Evolutionary conservation across 2,797 vertebrate species (phyloP), one percentile per base, ranked within the genome.

Genomic region (Rallus crepitans): DNA sequence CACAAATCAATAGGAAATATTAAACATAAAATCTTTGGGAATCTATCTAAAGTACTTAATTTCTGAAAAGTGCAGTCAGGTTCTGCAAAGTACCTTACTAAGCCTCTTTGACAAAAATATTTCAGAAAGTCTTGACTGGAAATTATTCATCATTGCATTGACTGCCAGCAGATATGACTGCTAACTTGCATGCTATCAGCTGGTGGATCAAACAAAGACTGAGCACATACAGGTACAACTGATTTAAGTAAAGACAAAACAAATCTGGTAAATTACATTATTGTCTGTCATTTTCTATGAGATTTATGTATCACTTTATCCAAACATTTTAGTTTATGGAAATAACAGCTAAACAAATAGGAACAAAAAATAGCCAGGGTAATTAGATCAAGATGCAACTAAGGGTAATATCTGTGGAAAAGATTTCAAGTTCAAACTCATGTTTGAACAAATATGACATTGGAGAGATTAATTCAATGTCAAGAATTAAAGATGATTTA

Each of bases 401-500:
- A 88, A 91, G 40, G 79, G n/a, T 37, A 84, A 93, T 87, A 75
- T 48, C 12, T 19, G 5, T 70, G n/a, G 71, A 82, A 89, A 93
- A 70, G 28, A 14, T 53, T 73, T 73, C 21, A 90, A 94, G 71
- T 89, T 87, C 87, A 93, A 93, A 91, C 17, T 91, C 18, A 57
- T 71, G 40, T 82, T 94, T 85, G 93, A 95, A 77, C 37, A 96
- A 91, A 30, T 77, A 61, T 47, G 50, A 88, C 60, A 82, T 75
- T 79, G 63, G 37, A 83, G 37, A 90, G 28, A 87, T 69, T 1
- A 91, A 90, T 61, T 68, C n/a, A 60, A 8, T 48, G 72, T 75
- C 6, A 11, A 94, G 81, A 94, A 76, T 83, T 91, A 92, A 90
- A 83, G 57, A 87, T 73, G n/a, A 94, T 94, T 92, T 95, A 96